Evolutionary conservation across 2,888 invertebrate species (phyloP).

Genomic region (Diarsia mendica): DNA sequence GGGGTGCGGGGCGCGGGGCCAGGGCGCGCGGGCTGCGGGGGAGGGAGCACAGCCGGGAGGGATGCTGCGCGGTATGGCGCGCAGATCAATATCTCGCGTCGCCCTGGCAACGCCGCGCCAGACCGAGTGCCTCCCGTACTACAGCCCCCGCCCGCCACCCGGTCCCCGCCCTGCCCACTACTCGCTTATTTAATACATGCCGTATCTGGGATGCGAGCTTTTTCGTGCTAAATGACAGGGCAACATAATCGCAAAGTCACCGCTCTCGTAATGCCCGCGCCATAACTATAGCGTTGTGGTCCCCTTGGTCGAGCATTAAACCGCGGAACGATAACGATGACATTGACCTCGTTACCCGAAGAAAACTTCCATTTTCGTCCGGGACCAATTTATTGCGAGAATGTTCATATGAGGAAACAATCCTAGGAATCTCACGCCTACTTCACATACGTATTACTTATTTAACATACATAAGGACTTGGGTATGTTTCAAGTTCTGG

Average conservation of each 20-base stretch:
- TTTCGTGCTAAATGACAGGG: conserved; percentile 87
- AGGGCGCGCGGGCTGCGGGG: conserved; percentile 77
- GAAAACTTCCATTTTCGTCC: conserved; percentile 73
- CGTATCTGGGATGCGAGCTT: conserved; percentile 88
- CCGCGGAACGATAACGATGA: conserved; percentile 71
- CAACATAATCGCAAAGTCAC: conserved; percentile 79
- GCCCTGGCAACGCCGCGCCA: conserved; percentile 91
- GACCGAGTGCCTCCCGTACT: conserved; percentile 92
- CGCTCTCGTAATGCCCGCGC: conserved; percentile 71
- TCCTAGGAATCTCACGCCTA: conserved; percentile 11
- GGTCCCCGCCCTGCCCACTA: conserved; percentile 79
- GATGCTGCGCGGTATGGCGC: conserved; percentile 87
- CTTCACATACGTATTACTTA: conserved; percentile 12
- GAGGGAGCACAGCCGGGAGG: conserved; percentile 83
- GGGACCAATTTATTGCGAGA: conserved; percentile 59
- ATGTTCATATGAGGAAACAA: conserved; percentile 40
- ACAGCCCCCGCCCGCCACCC: conserved; percentile 77
- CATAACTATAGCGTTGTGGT: conserved; percentile 62
- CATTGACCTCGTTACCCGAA: conserved; percentile 80
- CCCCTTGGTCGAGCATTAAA: conserved; percentile 69
- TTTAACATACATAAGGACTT: conserved; percentile 4
- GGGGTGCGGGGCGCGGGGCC: conserved; percentile 78
- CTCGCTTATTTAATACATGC: conserved; percentile 89
- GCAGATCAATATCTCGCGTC: conserved; percentile 90
- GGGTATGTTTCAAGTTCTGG: not conserved